phyloP scores from a whole-genome alignment of 2,113 vertebrate species.

The Melanotaenia duboulayi region DNA sequence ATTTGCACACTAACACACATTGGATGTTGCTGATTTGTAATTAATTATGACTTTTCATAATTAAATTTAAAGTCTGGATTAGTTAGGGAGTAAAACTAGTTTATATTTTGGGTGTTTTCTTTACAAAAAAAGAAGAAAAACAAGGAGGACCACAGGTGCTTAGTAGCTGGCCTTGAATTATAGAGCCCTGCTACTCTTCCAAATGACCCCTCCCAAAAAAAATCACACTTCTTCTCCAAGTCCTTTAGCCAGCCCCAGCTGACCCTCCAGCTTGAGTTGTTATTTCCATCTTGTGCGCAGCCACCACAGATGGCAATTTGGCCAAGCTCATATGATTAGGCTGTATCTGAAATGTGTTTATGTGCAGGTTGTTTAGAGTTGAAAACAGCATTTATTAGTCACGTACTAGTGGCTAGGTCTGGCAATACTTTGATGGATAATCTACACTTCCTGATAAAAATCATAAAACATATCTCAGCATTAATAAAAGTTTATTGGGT shows the following conservation, averaged over 20 bases:
- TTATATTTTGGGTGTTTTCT: too few relatives aligned
- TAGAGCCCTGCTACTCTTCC: slow-evolving; percentile 12
- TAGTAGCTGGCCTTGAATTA: not conserved
- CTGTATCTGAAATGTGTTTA: slow-evolving; percentile 25
- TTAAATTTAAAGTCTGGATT: not conserved
- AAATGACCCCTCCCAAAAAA: slow-evolving; percentile 17
- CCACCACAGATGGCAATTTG: slow-evolving; percentile 20
- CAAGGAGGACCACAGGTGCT: too few relatives aligned
- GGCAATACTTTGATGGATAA: not conserved
- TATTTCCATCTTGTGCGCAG: slow-evolving; percentile 25
- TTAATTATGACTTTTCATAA: slow-evolving; percentile 11
- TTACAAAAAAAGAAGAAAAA: too few relatives aligned
- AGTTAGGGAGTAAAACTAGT: too few relatives aligned
- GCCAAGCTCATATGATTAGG: not conserved
- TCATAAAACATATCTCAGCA: too few relatives aligned
- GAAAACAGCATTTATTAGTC: not conserved
- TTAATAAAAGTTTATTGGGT: too few relatives aligned
- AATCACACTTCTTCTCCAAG: slow-evolving; percentile 10
- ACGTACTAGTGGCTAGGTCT: not conserved
- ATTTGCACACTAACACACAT: not conserved
- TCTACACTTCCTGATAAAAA: too few relatives aligned
- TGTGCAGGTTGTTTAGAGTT: slow-evolving; percentile 13
- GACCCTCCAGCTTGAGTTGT: slow-evolving; percentile 31
- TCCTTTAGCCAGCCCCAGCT: slow-evolving; percentile 24
- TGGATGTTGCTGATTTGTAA: not conserved